Evolutionary conservation across 1,140 invertebrate genomes (phyloP), one percentile per base, ranked within the genome.

Genomic region (Zaprionus ornatus): DNA sequence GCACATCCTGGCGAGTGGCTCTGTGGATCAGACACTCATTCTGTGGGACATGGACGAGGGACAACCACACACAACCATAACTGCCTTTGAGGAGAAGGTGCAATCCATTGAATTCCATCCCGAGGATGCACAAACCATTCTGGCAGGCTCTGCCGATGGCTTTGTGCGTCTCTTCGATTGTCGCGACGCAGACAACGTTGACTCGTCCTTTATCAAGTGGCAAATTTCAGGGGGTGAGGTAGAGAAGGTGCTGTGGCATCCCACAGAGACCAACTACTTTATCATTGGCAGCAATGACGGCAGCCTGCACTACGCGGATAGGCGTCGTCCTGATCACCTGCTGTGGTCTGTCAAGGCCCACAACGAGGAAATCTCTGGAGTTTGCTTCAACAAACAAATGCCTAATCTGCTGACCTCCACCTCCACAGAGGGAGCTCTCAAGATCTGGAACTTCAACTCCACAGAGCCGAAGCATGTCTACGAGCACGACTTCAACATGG

Each of bases 1-100:
- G 54, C 97, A 98, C 93, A 94, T 99, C 45, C 91, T 99, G 75
- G 98, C 98, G 0, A 99, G 98, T 94, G 98, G 95, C 2, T 99
- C 98, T 7, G 98, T 97, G 0, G 98, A 99, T 93, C 94, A 95
- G 79, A 97, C 96, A 6, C 95, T 98, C 23, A 93, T 97, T n/a
- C 91, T 99, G 3, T 99, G 99, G 98, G 98, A 99, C 93, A 93
- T 99, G 82, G 96, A 97, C 79, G 95, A 95, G 77, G 95, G 95
- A 10, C 94, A 94, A 76, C 95, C 97, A 1, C 95, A 95, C 19
- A 96, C 95, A 0, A 96, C 95, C 70, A 93, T 99, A 10, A 94
- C 93, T 32, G 94, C 94, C 37, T 98, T 98, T 88, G 92, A 95
- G 55, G 96, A 98, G 84, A 97, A 98, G 92, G 95, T 97, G 0